Conservation (phyloP, 92 coral and sea anemone species). For the Bergia sp. region DNA sequence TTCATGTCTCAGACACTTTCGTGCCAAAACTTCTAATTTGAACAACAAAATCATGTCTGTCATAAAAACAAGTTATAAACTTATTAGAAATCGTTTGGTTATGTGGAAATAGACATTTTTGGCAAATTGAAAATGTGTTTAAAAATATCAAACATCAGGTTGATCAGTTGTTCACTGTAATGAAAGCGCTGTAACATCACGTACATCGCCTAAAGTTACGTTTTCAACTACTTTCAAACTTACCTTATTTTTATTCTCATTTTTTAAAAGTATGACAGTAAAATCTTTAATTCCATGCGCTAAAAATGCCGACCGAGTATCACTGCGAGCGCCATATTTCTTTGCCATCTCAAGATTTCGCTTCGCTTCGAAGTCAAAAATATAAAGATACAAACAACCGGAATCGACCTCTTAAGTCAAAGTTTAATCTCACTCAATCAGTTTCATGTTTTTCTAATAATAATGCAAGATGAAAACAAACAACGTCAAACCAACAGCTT, state of each 20-base stretch:
- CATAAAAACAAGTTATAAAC: not conserved
- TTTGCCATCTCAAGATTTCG: not conserved
- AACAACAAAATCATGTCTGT: not conserved
- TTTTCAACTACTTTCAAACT: not conserved
- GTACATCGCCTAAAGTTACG: not conserved
- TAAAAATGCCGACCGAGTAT: not conserved
- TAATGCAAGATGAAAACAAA: not conserved
- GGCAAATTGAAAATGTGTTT: not conserved
- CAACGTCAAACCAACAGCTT: not conserved
- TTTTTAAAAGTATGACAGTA: not conserved
- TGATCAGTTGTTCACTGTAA: not conserved
- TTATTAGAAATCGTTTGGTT: not conserved
- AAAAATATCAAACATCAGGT: not conserved
- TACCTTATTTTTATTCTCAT: not conserved
- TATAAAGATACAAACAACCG: not conserved
- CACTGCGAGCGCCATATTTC: not conserved
- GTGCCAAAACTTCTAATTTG: not conserved
- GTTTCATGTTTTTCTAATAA: not conserved
- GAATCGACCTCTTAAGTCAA: not conserved
- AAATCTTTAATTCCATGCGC: not conserved
- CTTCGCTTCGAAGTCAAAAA: not conserved
- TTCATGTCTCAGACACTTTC: not conserved
- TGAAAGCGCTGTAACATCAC: not conserved
- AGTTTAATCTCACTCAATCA: not conserved
- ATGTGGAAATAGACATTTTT: not conserved